Evolutionary conservation across 2,113 vertebrate species (phyloP).

Genomic region (Sterrhoptilus dennistouni): DNA sequence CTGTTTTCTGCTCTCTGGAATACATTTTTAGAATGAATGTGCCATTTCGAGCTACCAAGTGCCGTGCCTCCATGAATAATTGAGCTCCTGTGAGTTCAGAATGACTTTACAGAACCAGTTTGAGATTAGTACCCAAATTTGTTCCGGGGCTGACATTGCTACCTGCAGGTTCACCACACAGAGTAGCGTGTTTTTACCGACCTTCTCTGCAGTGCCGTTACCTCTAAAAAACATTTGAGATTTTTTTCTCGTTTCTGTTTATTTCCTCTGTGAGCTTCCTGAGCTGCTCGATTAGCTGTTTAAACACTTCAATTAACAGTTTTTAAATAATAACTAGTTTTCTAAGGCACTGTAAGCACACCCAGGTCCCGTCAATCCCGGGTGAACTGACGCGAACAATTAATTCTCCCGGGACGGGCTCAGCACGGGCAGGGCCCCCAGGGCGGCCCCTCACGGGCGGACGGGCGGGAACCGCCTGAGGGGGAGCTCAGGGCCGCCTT

Average conservation of each 20-base stretch:
- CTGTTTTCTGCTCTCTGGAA: background rate
- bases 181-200: fast-evolving
- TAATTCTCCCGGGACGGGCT: background rate
- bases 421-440: background rate
- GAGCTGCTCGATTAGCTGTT: background rate
- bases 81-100: background rate
- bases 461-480: background rate
- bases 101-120: background rate
- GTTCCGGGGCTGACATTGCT: background rate
- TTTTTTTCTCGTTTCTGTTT: background rate
- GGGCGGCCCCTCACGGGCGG: fast-evolving
- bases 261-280: background rate
- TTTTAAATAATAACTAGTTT: background rate
- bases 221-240: background rate
- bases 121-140: background rate
- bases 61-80: background rate
- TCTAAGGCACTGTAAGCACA: fast-evolving
- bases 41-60: background rate
- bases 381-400: fast-evolving
- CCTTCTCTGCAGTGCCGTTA: background rate
- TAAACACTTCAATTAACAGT: background rate
- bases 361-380: fast-evolving
- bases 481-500: background rate
- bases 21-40: background rate
- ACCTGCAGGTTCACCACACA: background rate